These are phyloP conservation scores for Myrmophylax atrothorax DNA, from an alignment of 2,113 vertebrate genomes.

Conservation along the genomic window DNA sequence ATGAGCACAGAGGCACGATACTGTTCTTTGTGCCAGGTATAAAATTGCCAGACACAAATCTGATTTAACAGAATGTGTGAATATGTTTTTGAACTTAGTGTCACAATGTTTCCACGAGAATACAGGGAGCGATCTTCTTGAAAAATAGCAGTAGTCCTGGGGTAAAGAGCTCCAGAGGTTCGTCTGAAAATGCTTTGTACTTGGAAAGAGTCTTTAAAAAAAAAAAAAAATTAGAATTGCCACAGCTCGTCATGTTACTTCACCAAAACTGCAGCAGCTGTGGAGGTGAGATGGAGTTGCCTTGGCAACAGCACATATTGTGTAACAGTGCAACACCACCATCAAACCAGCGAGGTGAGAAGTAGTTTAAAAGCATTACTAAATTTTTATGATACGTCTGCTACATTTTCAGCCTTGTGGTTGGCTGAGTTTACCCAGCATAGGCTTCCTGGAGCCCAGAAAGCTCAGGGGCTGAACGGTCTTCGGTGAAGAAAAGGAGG, in stretches of 20 bases:
- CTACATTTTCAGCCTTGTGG: slow-evolving; percentile 49
- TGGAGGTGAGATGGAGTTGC: slow-evolving; percentile 50
- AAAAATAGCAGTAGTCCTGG: not conserved
- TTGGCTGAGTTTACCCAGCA: slow-evolving; percentile 36
- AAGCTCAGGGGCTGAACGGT: slow-evolving; percentile 1
- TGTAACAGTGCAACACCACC: slow-evolving; percentile 41
- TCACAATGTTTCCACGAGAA: not conserved
- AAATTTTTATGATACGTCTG: slow-evolving; percentile 59
- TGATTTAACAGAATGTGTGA: not conserved
- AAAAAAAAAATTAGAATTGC: not conserved
- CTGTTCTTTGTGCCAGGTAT: slow-evolving; percentile 13
- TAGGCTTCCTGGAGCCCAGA: slow-evolving; percentile 13
- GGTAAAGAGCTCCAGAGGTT: slow-evolving; percentile 6
- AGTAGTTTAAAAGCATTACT: slow-evolving; percentile 60
- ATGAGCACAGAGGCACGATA: not conserved
- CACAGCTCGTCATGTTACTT: not conserved
- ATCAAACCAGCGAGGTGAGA: slow-evolving; percentile 58
- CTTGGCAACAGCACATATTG: slow-evolving; percentile 51
- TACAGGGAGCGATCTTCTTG: not conserved
- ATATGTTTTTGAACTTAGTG: not conserved
- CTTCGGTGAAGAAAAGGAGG: not conserved
- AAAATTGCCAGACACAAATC: slow-evolving; percentile 6
- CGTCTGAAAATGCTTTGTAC: slow-evolving; percentile 28
- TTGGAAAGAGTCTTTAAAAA: slow-evolving; percentile 17
- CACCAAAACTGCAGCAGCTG: slow-evolving; percentile 26